These are phyloP conservation scores for Pterois miles DNA, from an alignment of 2,797 vertebrate species.

Conservation along the genomic window DNA sequence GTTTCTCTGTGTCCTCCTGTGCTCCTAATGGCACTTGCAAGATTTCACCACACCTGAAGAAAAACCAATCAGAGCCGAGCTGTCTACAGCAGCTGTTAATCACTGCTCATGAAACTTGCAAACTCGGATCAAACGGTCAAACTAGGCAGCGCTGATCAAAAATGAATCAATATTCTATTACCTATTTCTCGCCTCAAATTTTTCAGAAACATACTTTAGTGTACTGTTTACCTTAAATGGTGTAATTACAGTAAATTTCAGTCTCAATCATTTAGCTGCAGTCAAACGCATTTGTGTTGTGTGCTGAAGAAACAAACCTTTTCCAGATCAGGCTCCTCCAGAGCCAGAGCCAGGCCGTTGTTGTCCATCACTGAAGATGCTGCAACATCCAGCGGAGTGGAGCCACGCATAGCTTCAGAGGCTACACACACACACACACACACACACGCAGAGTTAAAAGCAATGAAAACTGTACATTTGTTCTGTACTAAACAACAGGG, in stretches of 20 bases:
- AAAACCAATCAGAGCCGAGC: too few relatives aligned
- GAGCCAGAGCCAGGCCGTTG: constrained; percentile 92
- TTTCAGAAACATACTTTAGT: too few relatives aligned
- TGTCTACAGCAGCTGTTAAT: too few relatives aligned
- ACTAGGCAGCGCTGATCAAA: too few relatives aligned
- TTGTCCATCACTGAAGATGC: constrained; percentile 99
- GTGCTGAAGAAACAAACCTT: constrained; percentile 82
- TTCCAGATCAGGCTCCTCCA: constrained; percentile 96
- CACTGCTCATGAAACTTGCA: too few relatives aligned
- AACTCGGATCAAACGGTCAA: too few relatives aligned
- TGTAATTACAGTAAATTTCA: not conserved
- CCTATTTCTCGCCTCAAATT: too few relatives aligned
- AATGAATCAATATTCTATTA: too few relatives aligned
- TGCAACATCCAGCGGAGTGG: constrained; percentile 95
- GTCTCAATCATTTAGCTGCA: not conserved
- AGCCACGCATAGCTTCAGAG: constrained; percentile 96
- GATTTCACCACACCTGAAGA: too few relatives aligned
- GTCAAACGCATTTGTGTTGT: not conserved
- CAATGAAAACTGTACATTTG: not conserved
- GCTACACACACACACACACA: constrained; percentile 76
- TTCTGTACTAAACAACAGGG: constrained; percentile 69
- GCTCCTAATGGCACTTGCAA: too few relatives aligned
- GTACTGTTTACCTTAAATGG: too few relatives aligned
- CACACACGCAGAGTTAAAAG: not conserved
- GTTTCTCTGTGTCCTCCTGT: too few relatives aligned